A percentile compares a stretch with the other conserved stretches of the same genome.
phyloP scores from a whole-genome alignment of 64 coral and sea anemone genomes.

The Trachythela sp. region DNA sequence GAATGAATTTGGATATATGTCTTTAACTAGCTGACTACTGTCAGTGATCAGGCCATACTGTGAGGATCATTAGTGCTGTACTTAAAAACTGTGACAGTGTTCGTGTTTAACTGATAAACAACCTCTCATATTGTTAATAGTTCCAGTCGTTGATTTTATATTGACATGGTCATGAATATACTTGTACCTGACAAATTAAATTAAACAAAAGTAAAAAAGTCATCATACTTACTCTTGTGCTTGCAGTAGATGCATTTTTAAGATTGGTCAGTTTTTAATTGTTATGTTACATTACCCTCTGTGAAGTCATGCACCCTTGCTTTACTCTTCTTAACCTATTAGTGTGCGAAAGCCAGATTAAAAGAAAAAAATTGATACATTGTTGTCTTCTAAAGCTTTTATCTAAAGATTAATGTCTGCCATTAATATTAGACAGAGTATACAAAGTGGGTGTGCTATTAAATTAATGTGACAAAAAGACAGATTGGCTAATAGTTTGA shows the following conservation, averaged over 20 bases:
- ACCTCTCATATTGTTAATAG: background rate
- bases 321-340: background rate
- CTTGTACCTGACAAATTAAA: background rate
- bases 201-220: background rate
- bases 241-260: no score
- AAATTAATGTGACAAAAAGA: no score
- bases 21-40: background rate
- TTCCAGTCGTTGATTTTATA: background rate
- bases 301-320: no score
- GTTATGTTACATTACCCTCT: no score
- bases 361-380: no score
- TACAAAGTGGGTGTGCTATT: no score
- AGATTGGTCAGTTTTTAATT: no score
- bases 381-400: no score
- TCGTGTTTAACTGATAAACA: background rate
- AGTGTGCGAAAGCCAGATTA: background rate
- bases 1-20: constrained; percentile 52
- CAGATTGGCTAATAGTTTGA: no score
- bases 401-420: no score
- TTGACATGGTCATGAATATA: background rate
- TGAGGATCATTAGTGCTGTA: background rate
- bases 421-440: no score
- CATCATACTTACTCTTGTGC: background rate
- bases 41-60: background rate
- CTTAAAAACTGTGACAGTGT: background rate